Evolutionary conservation across 2,113 vertebrate genomes (phyloP).

Genomic region (Edolisoma coerulescens): DNA sequence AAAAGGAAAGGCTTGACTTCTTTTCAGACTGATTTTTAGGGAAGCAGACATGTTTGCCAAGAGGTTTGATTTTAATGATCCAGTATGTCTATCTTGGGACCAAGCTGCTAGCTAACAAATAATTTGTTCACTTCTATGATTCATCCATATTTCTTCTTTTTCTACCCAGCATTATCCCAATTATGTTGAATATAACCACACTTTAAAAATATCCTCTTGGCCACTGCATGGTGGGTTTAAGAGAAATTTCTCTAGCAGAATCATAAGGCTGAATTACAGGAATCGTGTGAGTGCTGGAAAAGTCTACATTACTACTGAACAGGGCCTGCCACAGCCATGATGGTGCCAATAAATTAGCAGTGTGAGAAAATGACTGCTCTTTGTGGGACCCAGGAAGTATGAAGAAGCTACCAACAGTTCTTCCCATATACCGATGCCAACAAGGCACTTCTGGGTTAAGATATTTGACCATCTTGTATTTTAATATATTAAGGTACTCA

Average conservation of each 20-base stretch:
- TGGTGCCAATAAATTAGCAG: not conserved
- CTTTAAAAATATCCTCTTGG: not conserved
- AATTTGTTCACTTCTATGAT: not conserved
- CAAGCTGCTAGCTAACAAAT: not conserved
- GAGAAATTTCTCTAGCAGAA: not conserved
- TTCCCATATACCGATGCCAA: not conserved
- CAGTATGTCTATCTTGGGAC: not conserved
- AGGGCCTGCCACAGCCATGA: not conserved
- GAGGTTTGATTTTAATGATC: not conserved
- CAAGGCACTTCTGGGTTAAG: not conserved
- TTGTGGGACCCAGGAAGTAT: not conserved
- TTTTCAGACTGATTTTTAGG: not conserved
- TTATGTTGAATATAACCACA: not conserved
- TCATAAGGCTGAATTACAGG: not conserved
- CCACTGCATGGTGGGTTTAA: not conserved
- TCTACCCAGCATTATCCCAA: not conserved
- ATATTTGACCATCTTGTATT: not conserved
- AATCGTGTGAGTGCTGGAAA: not conserved
- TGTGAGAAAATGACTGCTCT: not conserved
- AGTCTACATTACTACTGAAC: not conserved
- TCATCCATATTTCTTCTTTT: not conserved
- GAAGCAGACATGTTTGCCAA: not conserved
- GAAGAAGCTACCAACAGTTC: not conserved
- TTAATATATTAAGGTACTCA: not conserved
- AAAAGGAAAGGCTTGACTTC: not conserved